Base-by-base conservation (phyloP, 2,113 vertebrate genomes). In the Ailurus styani region DNA sequence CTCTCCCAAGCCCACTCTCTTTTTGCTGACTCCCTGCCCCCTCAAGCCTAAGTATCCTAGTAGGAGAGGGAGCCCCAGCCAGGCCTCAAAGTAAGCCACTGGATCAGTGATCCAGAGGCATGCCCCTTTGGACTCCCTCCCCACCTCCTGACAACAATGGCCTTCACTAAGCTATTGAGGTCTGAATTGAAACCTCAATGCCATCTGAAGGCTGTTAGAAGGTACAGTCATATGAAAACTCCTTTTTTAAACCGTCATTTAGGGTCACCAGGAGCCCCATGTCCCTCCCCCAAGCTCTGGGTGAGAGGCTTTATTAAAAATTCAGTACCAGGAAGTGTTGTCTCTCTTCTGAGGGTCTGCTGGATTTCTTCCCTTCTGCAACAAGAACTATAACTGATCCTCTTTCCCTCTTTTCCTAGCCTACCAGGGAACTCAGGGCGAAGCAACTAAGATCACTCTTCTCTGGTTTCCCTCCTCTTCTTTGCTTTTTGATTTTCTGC, bases 401-500 rank as follows among this genome's bases (percentile, higher is more conserved):
- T 96, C 45, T 94, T 88, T 64, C 55, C n/a, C 47, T 82, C 93
- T 82, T 94, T 78, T 2, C 54, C 52, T 87, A 75, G 42, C 52
- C 60, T 93, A 68, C 54, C 11, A 55, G 73, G 83, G 37, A 94
- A 91, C 87, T 90, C 54, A 50, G 82, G 13, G 57, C 17, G 73
- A 92, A 94, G 62, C 13, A 85, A 93, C 34, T 42, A 68, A 66
- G 45, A 47, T 87, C 62, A 31, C 10, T 81, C 27, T 5, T 54
- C 8, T 42, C 7, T 84, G 29, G 3, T 27, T 95, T 94, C 90
- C 77, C 42, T 84, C 66, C 60, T 89, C 55, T 95, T 85, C 52
- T 78, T 47, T 95, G 82, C 66, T 68, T 64, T 95, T 95, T 88
- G 42, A 40, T 90, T 93, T 90, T 77, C 93, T 82, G 3, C 72